Percentiles rank a stretch among this genome's conserved stretches.
Conservation (phyloP, 2,888 invertebrate species). For the Parelbella ahira region DNA sequence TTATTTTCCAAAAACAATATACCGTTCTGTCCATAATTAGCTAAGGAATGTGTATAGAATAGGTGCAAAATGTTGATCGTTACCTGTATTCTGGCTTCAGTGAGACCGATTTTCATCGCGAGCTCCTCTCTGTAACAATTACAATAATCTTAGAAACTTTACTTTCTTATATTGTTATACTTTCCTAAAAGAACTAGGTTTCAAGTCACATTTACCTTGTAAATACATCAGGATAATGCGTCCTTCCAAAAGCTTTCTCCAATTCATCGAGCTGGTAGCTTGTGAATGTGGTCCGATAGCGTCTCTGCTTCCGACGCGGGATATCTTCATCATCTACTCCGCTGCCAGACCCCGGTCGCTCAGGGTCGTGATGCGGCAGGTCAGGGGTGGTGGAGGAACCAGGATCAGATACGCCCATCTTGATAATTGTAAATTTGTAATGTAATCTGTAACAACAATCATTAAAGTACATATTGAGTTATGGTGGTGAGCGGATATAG, state of each 20-base stretch:
- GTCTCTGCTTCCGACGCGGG: slow-evolving; percentile 93
- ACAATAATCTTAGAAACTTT: no score
- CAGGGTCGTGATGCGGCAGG: slow-evolving; percentile 51
- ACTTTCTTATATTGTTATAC: no score
- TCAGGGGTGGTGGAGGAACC: slow-evolving; percentile 61
- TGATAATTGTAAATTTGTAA: slow-evolving; percentile 29
- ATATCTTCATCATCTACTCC: slow-evolving; percentile 86
- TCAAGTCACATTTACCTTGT: no score
- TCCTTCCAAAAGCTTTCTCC: slow-evolving; percentile 98
- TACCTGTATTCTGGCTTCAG: slow-evolving; percentile 97
- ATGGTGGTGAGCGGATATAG: no score
- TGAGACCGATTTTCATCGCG: slow-evolving; percentile 95
- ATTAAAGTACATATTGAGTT: no score
- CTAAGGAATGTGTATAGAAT: no score
- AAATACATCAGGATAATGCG: slow-evolving; percentile 99
- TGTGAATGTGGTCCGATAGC: slow-evolving; percentile 95
- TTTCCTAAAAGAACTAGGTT: slow-evolving; percentile 35
- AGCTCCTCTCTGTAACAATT: slow-evolving; percentile 92
- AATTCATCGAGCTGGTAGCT: slow-evolving; percentile 97
- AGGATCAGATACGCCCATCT: slow-evolving; percentile 70
- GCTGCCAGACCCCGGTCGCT: slow-evolving; percentile 63
- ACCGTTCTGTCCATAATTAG: no score
- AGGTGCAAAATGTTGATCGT: no score
- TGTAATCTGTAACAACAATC: slow-evolving; percentile 41
- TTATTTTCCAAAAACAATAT: no score